Percentiles rank a stretch among this genome's conserved stretches.
These are phyloP conservation scores for Corvus cornix DNA, from an alignment of 2,113 vertebrate species.

Conservation along the genomic window DNA sequence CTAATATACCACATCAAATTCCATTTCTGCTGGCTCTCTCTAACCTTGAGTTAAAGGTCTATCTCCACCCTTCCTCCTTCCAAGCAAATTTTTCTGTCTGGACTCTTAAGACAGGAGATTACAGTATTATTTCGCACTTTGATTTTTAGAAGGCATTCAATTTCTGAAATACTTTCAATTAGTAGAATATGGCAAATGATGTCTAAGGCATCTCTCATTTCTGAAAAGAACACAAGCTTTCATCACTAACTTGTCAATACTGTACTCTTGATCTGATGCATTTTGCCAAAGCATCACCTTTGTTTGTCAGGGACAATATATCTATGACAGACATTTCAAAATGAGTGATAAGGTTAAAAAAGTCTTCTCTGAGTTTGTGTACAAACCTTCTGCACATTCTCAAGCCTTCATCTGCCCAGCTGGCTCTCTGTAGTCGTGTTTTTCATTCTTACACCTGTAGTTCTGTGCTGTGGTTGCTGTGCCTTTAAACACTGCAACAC, in stretches of 20 bases:
- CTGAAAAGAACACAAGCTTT: neutral
- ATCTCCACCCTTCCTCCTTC: neutral
- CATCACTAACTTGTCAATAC: slow-evolving; percentile 5
- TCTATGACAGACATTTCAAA: slow-evolving; percentile 4
- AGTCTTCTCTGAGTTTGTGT: neutral
- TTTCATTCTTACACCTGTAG: neutral
- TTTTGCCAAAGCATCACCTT: neutral
- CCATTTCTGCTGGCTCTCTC: neutral
- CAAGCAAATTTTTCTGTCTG: neutral
- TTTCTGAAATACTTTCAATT: slow-evolving; percentile 10
- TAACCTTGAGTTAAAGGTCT: neutral
- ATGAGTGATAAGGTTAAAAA: slow-evolving; percentile 48
- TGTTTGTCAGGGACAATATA: neutral
- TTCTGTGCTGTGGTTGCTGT: neutral
- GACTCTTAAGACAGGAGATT: neutral
- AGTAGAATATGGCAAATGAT: neutral
- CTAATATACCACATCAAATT: neutral
- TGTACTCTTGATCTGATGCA: neutral
- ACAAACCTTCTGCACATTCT: neutral
- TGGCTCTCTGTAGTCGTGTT: neutral
- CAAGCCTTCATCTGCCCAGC: neutral
- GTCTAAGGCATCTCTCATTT: neutral
- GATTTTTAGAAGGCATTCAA: neutral
- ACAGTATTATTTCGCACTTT: neutral
- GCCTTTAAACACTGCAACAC: neutral